Conservation (phyloP, 1,140 invertebrate species). For the Rhopalosiphum padi region DNA sequence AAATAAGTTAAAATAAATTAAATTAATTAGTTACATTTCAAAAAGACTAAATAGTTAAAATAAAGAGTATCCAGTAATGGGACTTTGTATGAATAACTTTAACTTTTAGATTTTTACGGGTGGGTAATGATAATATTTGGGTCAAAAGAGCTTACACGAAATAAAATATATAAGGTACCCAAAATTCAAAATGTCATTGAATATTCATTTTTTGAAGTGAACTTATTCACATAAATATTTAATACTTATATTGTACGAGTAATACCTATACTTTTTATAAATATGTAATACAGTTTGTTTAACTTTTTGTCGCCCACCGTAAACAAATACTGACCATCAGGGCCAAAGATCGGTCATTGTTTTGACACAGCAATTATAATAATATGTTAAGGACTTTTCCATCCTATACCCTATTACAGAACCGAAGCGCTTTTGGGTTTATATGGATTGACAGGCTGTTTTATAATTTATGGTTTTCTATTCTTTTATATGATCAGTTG, state of each 20-base stretch:
- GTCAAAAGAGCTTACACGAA: not conserved
- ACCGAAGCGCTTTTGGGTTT: not conserved
- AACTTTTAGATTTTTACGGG: not conserved
- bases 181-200: not conserved
- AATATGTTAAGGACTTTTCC: constrained; percentile 19
- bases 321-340: constrained; percentile 12
- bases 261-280: not conserved
- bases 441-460: constrained; percentile 5
- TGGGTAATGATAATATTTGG: not conserved
- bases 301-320: not conserved
- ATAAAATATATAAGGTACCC: not conserved
- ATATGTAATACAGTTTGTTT: not conserved
- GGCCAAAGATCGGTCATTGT: constrained; percentile 31
- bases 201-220: not conserved
- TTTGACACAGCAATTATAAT: constrained; percentile 31
- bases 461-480: constrained; percentile 44
- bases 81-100: not conserved
- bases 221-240: not conserved
- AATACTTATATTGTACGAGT: not conserved
- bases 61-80: too few relatives aligned
- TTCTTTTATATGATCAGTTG: not conserved
- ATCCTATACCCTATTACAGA: not conserved
- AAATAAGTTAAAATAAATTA: too few relatives aligned
- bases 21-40: too few relatives aligned
- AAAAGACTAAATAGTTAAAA: too few relatives aligned